Evolutionary conservation across 1,140 invertebrate species (phyloP).

Genomic region (Nephotettix cincticeps): DNA sequence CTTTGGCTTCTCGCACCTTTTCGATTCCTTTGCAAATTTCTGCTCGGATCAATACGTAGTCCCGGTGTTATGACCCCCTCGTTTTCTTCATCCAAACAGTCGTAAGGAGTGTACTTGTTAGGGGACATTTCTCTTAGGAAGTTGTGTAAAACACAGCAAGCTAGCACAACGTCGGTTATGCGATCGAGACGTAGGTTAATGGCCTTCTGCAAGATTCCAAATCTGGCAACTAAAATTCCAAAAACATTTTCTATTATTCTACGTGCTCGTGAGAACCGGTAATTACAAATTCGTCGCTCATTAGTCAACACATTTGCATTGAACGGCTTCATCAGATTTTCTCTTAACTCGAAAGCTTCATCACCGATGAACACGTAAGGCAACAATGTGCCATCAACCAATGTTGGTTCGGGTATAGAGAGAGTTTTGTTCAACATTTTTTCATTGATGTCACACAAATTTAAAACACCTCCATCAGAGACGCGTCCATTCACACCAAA

Average conservation of each 20-base stretch:
- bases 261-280: constrained; percentile 39
- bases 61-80: no score
- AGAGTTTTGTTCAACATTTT: background rate
- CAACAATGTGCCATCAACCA: background rate
- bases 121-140: constrained; percentile 31
- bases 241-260: constrained; percentile 48
- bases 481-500: background rate
- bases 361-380: constrained; percentile 46
- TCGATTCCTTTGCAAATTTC: no score
- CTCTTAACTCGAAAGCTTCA: constrained; percentile 48
- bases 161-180: constrained; percentile 26
- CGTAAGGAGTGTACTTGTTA: background rate
- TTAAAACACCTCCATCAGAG: constrained; percentile 10
- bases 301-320: constrained; percentile 28
- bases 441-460: no score
- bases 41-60: no score
- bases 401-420: background rate
- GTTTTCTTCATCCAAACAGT: no score
- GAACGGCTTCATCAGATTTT: constrained; percentile 47
- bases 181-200: constrained; percentile 41
- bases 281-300: constrained; percentile 46
- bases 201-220: constrained; percentile 46
- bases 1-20: no score
- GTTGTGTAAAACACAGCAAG: constrained; percentile 32
- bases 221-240: constrained; percentile 48